These are phyloP conservation scores for Seriola quinqueradiata DNA, from an alignment of 2,113 vertebrate species.

Conservation along the genomic window DNA sequence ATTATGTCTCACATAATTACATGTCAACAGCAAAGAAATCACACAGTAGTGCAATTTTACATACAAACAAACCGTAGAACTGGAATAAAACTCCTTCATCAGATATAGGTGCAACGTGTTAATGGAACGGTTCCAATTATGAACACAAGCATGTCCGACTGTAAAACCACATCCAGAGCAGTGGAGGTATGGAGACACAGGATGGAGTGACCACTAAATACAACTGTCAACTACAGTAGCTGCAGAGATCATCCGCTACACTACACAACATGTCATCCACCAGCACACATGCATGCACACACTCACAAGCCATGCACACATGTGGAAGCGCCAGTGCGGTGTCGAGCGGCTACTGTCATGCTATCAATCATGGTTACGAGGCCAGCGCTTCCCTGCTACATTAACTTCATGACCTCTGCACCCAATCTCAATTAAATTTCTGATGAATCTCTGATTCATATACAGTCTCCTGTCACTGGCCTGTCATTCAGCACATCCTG, in stretches of 20 bases:
- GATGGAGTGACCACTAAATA: slow-evolving; percentile 26
- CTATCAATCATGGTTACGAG: slow-evolving; percentile 81
- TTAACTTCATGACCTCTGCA: slow-evolving; percentile 80
- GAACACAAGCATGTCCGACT: not conserved
- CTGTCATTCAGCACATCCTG: slow-evolving; percentile 74
- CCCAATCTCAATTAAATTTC: slow-evolving; percentile 77
- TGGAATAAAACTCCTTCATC: not conserved
- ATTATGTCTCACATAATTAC: not conserved
- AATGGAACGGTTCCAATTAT: not conserved
- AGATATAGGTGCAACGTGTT: not conserved
- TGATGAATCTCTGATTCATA: slow-evolving; percentile 78
- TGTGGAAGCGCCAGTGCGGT: slow-evolving; percentile 37
- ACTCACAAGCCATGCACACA: slow-evolving; percentile 11
- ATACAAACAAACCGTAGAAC: not conserved
- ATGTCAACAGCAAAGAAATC: not conserved
- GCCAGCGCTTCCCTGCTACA: slow-evolving; percentile 67
- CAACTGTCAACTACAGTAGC: slow-evolving; percentile 13
- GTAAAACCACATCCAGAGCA: not conserved
- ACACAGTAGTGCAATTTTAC: not conserved
- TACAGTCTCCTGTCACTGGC: slow-evolving; percentile 69
- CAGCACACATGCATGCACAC: not conserved
- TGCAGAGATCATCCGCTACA: slow-evolving; percentile 23
- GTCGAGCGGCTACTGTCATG: slow-evolving; percentile 55
- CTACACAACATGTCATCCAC: slow-evolving; percentile 12
- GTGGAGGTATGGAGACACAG: not conserved